A percentile compares a stretch with the other conserved stretches of the same genome.
These are phyloP conservation scores for Elachura formosa DNA, from an alignment of 2,113 vertebrate genomes.

Conservation along the genomic window DNA sequence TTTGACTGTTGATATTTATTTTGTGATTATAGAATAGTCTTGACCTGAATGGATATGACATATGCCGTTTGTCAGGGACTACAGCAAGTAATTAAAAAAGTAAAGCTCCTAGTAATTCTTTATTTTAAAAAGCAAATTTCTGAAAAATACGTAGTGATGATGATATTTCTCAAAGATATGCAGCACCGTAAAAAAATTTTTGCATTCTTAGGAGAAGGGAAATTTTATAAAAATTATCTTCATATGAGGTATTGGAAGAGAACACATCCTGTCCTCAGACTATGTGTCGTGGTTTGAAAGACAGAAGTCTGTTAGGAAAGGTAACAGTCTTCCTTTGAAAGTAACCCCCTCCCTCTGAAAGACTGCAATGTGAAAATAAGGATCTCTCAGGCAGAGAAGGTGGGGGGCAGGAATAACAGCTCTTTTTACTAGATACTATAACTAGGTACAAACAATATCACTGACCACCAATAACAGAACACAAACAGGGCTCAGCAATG, in stretches of 20 bases:
- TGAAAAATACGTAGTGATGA: background rate
- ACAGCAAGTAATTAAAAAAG: background rate
- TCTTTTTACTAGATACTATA: too few species aligned
- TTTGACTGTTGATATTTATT: background rate
- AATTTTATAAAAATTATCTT: background rate
- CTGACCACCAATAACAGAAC: too few species aligned
- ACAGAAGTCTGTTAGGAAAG: too few species aligned
- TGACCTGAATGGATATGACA: background rate
- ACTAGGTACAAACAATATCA: too few species aligned
- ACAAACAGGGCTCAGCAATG: too few species aligned
- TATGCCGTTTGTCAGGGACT: background rate
- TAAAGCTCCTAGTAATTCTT: background rate
- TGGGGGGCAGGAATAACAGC: too few species aligned
- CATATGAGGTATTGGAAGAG: background rate
- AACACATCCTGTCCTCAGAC: background rate
- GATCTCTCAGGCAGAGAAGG: too few species aligned
- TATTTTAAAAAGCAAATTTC: background rate
- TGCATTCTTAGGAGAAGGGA: background rate
- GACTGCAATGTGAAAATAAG: too few species aligned
- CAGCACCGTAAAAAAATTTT: background rate
- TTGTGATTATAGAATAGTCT: background rate
- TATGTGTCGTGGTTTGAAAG: too few species aligned
- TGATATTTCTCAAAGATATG: background rate
- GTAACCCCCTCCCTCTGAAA: too few species aligned
- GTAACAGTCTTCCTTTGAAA: too few species aligned